phyloP scores from a whole-genome alignment of 2,888 invertebrate species.

The Pteria penguin region DNA sequence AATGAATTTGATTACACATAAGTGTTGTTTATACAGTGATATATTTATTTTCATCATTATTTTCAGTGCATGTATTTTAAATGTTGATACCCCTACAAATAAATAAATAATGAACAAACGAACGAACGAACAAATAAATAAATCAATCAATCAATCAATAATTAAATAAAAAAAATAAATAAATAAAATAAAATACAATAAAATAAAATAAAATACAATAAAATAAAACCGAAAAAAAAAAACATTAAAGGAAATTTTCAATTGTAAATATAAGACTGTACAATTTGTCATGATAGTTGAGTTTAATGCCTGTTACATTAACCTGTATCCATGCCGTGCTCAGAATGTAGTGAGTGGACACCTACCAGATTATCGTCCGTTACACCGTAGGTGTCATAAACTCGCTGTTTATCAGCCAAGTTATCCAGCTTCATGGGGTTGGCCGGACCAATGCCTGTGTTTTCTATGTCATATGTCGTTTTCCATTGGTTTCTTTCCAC shows the following conservation, averaged over 20 bases:
- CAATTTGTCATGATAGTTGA: too few relatives aligned
- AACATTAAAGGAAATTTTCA: too few relatives aligned
- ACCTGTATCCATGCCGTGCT: too few relatives aligned
- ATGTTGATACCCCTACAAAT: not conserved
- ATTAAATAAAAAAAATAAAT: too few relatives aligned
- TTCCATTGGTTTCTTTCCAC: constrained; percentile 77
- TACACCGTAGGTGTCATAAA: constrained; percentile 57
- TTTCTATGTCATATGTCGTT: constrained; percentile 72
- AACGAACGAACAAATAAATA: too few relatives aligned
- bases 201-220: too few relatives aligned
- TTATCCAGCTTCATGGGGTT: constrained; percentile 76
- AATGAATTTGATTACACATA: not conserved
- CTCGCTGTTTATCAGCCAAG: constrained; percentile 65
- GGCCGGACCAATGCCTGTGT: constrained; percentile 75
- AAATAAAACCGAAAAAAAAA: too few relatives aligned
- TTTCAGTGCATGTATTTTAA: not conserved
- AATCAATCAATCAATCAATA: too few relatives aligned
- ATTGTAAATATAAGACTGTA: too few relatives aligned
- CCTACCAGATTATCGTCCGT: constrained; percentile 72
- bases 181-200: too few relatives aligned
- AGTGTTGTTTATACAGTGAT: not conserved
- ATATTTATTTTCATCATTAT: not conserved
- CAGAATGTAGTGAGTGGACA: not conserved
- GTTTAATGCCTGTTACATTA: too few relatives aligned
- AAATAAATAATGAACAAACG: too few relatives aligned